Base-by-base conservation (phyloP, 2,113 vertebrate genomes). In the Galeopterus variegatus region DNA sequence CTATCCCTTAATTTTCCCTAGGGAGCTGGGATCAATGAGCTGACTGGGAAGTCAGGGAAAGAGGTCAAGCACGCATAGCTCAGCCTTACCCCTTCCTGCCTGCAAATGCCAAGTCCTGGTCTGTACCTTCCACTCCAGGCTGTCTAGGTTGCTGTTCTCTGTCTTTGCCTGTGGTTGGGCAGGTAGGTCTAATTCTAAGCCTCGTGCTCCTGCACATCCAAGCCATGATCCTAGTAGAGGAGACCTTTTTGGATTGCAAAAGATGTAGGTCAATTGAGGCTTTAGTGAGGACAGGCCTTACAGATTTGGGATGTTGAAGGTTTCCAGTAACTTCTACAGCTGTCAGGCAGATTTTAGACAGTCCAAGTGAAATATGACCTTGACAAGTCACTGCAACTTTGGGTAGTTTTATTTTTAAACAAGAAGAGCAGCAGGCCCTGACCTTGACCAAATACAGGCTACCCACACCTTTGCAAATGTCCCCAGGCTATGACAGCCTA, bases 41-140 rank as follows among this genome's bases (percentile, higher is more conserved):
- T 1, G 26, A 48, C 0, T 17, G n/a, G 56, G 33, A 67, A 64
- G 31, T 50, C 58, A 48, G 31, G 21, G 64, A 24, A 75, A 90
- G 54, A 60, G 8, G 6, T 1, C 0, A 8, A 17, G 9, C 13
- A 0, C 8, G 4, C 17, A 26, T 0, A 10, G 26, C 17, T 60
- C 36, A 1, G 48, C 10, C n/a, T 36, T 0, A 0, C 10, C 0
- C 9, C 69, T 6, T 52, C 33, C 52, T 6, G 54, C 52, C 33
- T 18, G 31, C 18, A 19, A 23, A 23, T 24, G 11, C 1, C 19
- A 33, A 45, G 0, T 6, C 10, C 28, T 8, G 8, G 17, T 31
- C 26, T 70, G 24, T 7, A 64, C 18, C 36, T 54, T 60, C n/a
- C 69, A 17, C 3, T 28, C 50, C 26, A 1, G 15, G 24, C 9